Percentiles rank a stretch among this genome's conserved stretches.
Conservation (phyloP, 2,113 vertebrate genomes). For the Plectropomus leopardus region DNA sequence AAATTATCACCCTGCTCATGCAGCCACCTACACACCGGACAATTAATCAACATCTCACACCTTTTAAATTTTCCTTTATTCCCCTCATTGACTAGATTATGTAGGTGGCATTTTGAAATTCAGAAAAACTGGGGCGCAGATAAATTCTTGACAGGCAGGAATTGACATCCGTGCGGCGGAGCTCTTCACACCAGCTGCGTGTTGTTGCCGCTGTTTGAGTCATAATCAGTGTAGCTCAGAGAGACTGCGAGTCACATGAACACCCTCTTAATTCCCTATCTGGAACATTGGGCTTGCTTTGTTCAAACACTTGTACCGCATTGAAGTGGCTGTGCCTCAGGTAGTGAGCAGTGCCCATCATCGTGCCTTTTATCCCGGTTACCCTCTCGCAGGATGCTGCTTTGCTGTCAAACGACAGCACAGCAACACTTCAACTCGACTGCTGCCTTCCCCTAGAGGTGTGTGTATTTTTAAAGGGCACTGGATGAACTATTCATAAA, state of each 20-base stretch:
- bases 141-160: conserved; percentile 70
- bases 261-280: conserved; percentile 70
- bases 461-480: conserved; percentile 82
- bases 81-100: conserved; percentile 45
- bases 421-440: conserved; percentile 66
- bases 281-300: conserved; percentile 69
- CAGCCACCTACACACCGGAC: conserved; percentile 44
- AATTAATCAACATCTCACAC: conserved; percentile 56
- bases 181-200: conserved; percentile 67
- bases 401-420: conserved; percentile 70
- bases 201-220: conserved; percentile 68
- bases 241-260: conserved; percentile 66
- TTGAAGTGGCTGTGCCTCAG: conserved; percentile 70
- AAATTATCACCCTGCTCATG: conserved; percentile 15
- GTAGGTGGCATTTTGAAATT: conserved; percentile 64
- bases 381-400: conserved; percentile 77
- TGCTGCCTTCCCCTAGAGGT: conserved; percentile 67
- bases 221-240: conserved; percentile 66
- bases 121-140: conserved; percentile 50
- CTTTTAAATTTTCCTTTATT: conserved; percentile 31
- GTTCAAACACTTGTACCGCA: conserved; percentile 77
- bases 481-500: conserved; percentile 79
- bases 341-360: conserved; percentile 76
- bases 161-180: conserved; percentile 60
- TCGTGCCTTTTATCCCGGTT: conserved; percentile 77